These are phyloP conservation scores for Sitta europaea DNA, from an alignment of 2,113 vertebrate species.

Conservation along the genomic window DNA sequence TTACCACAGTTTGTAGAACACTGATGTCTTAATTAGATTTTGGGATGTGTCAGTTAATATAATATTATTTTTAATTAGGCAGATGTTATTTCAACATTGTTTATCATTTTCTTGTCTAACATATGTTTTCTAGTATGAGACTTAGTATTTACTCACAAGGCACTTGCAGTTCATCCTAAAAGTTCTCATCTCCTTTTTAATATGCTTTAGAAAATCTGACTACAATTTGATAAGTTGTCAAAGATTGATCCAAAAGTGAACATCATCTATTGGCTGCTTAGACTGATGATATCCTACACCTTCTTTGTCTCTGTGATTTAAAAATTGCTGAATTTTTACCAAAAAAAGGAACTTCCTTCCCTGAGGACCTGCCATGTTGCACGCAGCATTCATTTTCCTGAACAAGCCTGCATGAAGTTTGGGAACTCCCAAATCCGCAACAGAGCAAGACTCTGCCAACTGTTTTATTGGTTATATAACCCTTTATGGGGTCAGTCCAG, in stretches of 20 bases:
- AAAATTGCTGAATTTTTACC: background rate
- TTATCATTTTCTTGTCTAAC: background rate
- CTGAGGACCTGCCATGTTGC: background rate
- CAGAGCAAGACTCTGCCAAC: background rate
- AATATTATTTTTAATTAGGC: slow-evolving; percentile 9
- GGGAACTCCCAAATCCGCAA: background rate
- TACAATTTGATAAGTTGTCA: background rate
- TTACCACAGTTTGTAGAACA: background rate
- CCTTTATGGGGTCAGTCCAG: background rate
- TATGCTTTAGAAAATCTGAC: background rate
- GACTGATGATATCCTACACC: accelerated
- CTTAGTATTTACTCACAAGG: background rate
- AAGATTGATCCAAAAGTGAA: background rate
- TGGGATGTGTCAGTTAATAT: background rate
- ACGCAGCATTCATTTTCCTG: background rate
- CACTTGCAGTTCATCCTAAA: background rate
- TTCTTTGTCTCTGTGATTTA: background rate
- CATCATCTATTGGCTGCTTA: background rate
- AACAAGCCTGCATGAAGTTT: accelerated
- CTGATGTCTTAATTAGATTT: background rate
- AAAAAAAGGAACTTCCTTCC: background rate
- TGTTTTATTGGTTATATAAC: background rate
- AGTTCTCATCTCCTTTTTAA: background rate
- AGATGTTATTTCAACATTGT: background rate
- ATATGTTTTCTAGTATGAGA: background rate